Evolutionary conservation across 2,113 vertebrate genomes (phyloP).

Genomic region (Ursus arctos): DNA sequence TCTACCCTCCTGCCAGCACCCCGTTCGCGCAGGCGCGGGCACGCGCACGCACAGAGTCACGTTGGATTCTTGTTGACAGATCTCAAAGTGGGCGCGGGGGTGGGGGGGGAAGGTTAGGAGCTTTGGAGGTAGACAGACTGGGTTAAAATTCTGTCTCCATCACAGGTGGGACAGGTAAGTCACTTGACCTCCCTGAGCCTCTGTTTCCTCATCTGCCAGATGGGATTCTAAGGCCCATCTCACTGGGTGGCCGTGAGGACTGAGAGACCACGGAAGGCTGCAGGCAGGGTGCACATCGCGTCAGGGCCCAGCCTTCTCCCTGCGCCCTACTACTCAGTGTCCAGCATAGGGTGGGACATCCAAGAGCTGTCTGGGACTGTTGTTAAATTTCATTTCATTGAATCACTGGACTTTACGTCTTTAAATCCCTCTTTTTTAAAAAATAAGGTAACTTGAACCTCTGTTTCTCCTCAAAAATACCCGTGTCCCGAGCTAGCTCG

Average conservation of each 20-base stretch:
- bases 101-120: background rate
- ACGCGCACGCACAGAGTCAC: background rate
- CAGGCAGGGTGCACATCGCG: accelerated
- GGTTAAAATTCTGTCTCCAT: background rate
- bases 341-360: background rate
- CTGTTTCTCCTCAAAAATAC: background rate
- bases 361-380: background rate
- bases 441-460: background rate
- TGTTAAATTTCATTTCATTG: background rate
- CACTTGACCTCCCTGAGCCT: background rate
- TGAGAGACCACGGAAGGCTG: background rate
- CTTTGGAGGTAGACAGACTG: background rate
- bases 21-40: too few relatives aligned
- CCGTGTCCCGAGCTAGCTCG: background rate
- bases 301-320: background rate
- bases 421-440: background rate
- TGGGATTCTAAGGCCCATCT: background rate
- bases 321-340: too few relatives aligned
- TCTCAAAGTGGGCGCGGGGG: background rate
- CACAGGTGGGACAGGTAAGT: background rate
- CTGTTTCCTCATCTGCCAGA: background rate
- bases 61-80: background rate
- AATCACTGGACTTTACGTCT: background rate
- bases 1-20: background rate
- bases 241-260: background rate